Base-by-base conservation (phyloP, 2,113 vertebrate species). In the Larimichthys polyactis region DNA sequence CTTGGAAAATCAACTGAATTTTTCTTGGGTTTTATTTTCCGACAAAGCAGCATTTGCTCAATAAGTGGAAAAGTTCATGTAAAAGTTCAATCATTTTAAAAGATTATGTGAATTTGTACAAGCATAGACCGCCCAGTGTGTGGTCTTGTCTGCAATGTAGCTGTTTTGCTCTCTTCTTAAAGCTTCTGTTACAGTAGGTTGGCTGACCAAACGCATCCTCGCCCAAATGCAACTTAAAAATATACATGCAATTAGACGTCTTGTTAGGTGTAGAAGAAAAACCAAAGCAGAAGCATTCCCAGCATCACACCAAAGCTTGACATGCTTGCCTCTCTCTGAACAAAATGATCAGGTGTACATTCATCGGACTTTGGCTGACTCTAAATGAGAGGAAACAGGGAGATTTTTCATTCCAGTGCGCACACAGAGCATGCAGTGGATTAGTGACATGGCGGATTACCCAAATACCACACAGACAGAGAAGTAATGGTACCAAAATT, bases 301-400 rank as follows among this genome's bases (percentile, higher is more conserved):
- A 79, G 85, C 57, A 11, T 78, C 92, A 91, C 87, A 90, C 83
- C 70, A 77, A 81, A 89, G 88, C 85, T 70, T 27, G 51, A 78
- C 89, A 93, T 90, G 93, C 91, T 90, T 94, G 92, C 90, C 88
- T 92, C 88, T 90, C 92, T 92, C 87, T 90, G 90, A 94, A 92
- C 88, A 94, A 82, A 93, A 94, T 79, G 91, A 94, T 90, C 90
- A 94, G 93, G 84, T 94, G 94, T 19, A 93, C 90, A 88, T 93
- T 94, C 82, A 84, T 55, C 11, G 92, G 93, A 79, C 43, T 91
- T 86, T 94, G 94, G 87, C 74, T 83, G 88, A 94, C 82, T 91
- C 94, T 94, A 81, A 81, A 92, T 40, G 20, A 87, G 74, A 92
- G 77, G 90, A 91, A 57, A 93, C 58, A 90, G 75, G 87, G 82